Percentiles rank a stretch among this genome's conserved stretches.
phyloP scores from a whole-genome alignment of 92 coral and sea anemone species.

The Chrysogorgia sp. region DNA sequence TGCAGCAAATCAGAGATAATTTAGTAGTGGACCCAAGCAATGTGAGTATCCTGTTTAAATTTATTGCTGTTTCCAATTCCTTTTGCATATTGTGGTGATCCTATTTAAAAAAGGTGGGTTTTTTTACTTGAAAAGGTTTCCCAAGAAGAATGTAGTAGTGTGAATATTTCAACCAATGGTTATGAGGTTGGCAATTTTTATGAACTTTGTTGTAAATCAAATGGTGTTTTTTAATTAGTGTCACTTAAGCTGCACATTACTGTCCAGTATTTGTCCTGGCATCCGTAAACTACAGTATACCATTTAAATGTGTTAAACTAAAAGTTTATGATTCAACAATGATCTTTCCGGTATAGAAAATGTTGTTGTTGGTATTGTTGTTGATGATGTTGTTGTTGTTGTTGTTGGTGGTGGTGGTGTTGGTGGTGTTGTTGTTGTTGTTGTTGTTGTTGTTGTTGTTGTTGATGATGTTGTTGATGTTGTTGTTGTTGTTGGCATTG shows the following conservation, averaged over 20 bases:
- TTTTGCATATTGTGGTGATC: background rate
- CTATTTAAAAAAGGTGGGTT: background rate
- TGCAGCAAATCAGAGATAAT: conserved; percentile 78
- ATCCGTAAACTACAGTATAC: too few relatives aligned
- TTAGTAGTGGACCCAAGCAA: conserved; percentile 67
- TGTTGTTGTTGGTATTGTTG: too few relatives aligned
- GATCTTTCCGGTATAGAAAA: too few relatives aligned
- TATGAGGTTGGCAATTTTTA: conserved; percentile 39
- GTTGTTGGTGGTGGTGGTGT: too few relatives aligned
- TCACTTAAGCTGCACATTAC: background rate
- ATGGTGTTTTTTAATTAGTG: background rate
- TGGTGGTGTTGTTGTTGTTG: too few relatives aligned
- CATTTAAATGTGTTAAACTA: too few relatives aligned
- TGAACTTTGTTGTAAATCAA: background rate
- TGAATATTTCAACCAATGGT: conserved; percentile 10
- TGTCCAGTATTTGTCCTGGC: too few relatives aligned
- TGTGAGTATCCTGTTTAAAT: conserved; percentile 53
- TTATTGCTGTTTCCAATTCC: background rate
- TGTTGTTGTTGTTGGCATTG: too few relatives aligned
- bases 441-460: too few relatives aligned
- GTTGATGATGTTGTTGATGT: too few relatives aligned
- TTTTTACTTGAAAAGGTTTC: background rate
- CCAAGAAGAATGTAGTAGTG: background rate
- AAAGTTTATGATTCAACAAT: too few relatives aligned
- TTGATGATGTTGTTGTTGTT: too few relatives aligned